Conservation (phyloP, 2,113 vertebrate species). For the human (Homo sapiens) region GRCh38 chr2:167876501-167877000, state of each 20-base stretch:
- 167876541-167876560: neutral
- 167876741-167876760: constrained; percentile 81
- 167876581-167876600: neutral
- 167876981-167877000: constrained; percentile 33
- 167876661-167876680: constrained; percentile 62
- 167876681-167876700: constrained; percentile 64
- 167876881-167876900: constrained; percentile 83
- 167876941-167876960: neutral
- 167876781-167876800: constrained; percentile 82
- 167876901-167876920: constrained; percentile 72
- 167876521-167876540: neutral
- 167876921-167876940: constrained; percentile 72
- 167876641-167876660: neutral
- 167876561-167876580: neutral
- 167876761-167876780: constrained; percentile 85
- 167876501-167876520: constrained; percentile 4
- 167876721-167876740: constrained; percentile 75
- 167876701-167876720: constrained; percentile 42
- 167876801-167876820: constrained; percentile 79
- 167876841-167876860: constrained; percentile 85
- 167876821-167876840: constrained; percentile 82
- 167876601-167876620: neutral
- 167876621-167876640: neutral
- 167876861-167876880: constrained; percentile 87
- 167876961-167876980: constrained; percentile 40